Evolutionary conservation across 2,113 vertebrate genomes (phyloP), one percentile per base, ranked within the genome.

Genomic region (Syrrhaptes paradoxus): DNA sequence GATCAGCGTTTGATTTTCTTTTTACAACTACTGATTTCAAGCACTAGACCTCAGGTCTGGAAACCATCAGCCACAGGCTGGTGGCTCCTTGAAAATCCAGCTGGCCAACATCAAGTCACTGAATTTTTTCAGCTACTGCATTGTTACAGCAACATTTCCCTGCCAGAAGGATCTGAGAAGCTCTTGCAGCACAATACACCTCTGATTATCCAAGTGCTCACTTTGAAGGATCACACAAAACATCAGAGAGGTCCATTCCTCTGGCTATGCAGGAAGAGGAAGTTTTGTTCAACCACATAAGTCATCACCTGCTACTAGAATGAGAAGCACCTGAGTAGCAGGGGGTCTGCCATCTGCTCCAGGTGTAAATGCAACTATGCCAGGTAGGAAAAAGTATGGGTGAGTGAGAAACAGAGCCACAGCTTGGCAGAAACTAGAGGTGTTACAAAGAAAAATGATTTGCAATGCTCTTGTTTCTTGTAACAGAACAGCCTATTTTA

Each of bases 261-360:
- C 41, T 7, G 28, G 32, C 63, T 59, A 2, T 7, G 10, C 36
- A 41, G 25, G 52, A 76, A 46, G 19, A 22, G 63, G 61, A 73
- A 59, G 32, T 48, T n/a, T 36, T 5, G 1, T 43, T 16, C 32
- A 70, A 29, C 38, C 29, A 32, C 1, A 0, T 49, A 68, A 62
- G 54, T 26, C 51, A 52, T 24, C 0, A 0, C 5, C 48, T 79
- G 31, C 34, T 43, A 5, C 4, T 12, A 55, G 34, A 41, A 8
- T 2, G 2, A 67, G 52, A 48, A 85, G 41, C 36, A n/a, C 41
- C 46, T 5, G 28, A 41, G 51, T 7, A 62, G 32, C 7, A 3
- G 21, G 3, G 24, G 10, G 17, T 7, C 85, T 62, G 38, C 10
- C 4, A 4, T 34, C 46, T n/a, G 13, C 61, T 62, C n/a, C 20